These are phyloP conservation scores for Neolamprologus falcicula DNA, from an alignment of 2,113 vertebrate species.

Conservation along the genomic window DNA sequence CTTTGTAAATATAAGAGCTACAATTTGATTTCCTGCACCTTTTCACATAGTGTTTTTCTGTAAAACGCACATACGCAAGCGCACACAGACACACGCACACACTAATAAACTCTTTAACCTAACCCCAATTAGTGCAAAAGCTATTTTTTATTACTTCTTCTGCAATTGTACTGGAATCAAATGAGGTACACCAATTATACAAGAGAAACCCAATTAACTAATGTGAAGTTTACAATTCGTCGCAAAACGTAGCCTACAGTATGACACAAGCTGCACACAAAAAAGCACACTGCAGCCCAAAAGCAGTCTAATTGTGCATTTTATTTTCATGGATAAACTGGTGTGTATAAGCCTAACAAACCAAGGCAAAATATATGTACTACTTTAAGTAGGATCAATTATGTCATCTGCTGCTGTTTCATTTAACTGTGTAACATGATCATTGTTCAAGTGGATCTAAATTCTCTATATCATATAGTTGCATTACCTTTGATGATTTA, in stretches of 20 bases:
- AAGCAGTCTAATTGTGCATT: background rate
- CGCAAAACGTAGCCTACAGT: background rate
- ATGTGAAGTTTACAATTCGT: background rate
- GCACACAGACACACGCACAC: background rate
- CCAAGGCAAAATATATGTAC: background rate
- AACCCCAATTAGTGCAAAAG: background rate
- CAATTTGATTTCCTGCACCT: background rate
- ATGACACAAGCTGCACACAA: background rate
- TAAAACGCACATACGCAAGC: background rate
- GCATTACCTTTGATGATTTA: background rate
- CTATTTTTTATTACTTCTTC: background rate
- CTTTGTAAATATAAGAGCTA: background rate
- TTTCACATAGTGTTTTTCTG: background rate
- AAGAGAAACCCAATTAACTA: background rate
- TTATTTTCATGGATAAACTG: background rate
- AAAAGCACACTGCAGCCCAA: background rate
- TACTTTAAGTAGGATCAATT: background rate
- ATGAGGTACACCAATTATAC: background rate
- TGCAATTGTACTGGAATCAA: background rate
- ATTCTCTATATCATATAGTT: background rate
- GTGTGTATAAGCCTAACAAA: background rate
- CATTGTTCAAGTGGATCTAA: background rate
- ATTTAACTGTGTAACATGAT: background rate
- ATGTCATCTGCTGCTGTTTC: background rate
- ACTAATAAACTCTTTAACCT: background rate